A percentile compares a stretch with the other conserved stretches of the same genome.
Conservation (phyloP, 2,797 vertebrate genomes). For the Luscinia luscinia region DNA sequence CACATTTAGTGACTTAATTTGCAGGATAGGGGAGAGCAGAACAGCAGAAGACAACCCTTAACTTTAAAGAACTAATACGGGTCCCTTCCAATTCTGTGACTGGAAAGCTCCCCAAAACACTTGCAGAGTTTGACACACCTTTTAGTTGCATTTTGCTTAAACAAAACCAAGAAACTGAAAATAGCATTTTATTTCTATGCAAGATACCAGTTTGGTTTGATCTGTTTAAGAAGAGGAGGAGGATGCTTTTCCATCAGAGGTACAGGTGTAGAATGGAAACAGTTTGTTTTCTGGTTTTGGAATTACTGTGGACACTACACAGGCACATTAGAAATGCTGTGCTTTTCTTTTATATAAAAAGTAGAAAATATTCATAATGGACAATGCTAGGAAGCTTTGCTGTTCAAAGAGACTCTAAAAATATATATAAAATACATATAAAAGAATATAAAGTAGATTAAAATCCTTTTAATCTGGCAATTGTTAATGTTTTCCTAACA, state of each 20-base stretch:
- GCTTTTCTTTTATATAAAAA: not conserved
- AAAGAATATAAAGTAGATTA: not conserved
- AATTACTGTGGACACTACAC: not conserved
- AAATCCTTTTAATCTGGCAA: not conserved
- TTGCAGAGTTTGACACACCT: not conserved
- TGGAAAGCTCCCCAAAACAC: not conserved
- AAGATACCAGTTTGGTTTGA: not conserved
- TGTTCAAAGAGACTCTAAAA: not conserved
- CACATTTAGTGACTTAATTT: not conserved
- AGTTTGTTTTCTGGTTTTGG: not conserved
- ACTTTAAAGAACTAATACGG: not conserved
- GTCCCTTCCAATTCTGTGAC: not conserved
- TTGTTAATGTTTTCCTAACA: not conserved
- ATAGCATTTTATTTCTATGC: not conserved
- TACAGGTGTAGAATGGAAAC: not conserved
- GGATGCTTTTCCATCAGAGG: not conserved
- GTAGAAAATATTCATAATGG: not conserved
- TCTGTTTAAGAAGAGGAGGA: not conserved
- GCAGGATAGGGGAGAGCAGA: not conserved
- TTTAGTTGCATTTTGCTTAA: not conserved
- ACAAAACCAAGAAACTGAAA: not conserved
- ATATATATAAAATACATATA: not conserved
- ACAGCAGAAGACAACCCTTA: not conserved
- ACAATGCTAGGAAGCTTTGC: not conserved
- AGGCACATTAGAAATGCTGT: not conserved